These are phyloP conservation scores for Glyptemys insculpta DNA, from an alignment of 2,797 vertebrate genomes.

Conservation along the genomic window DNA sequence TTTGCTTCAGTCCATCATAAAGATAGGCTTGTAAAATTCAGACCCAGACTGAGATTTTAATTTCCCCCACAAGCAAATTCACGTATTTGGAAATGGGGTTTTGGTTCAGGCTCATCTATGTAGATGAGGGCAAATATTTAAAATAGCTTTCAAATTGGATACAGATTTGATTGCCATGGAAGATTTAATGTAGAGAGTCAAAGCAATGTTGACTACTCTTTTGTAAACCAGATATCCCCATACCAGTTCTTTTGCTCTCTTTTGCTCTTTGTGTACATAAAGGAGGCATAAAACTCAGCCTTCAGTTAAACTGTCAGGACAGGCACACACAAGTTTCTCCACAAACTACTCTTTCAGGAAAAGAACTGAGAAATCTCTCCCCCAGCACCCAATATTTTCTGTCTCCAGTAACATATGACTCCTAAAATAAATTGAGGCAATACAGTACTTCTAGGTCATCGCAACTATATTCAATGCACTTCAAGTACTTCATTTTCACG, in stretches of 20 bases:
- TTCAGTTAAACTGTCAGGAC: conserved; percentile 24
- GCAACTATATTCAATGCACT: conserved; percentile 53
- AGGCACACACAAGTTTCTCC: conserved; percentile 49
- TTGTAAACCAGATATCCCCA: neutral
- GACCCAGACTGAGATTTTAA: neutral
- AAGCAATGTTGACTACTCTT: neutral
- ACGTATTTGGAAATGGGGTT: neutral
- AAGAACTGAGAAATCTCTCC: conserved; percentile 45
- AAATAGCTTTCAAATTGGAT: neutral
- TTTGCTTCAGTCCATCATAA: neutral
- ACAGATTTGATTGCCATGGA: neutral
- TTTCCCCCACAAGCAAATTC: neutral
- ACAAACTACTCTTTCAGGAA: neutral
- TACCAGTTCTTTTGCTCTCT: neutral
- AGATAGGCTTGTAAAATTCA: neutral
- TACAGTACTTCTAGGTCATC: conserved; percentile 36
- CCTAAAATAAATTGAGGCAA: conserved; percentile 56
- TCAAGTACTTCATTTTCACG: conserved; percentile 47
- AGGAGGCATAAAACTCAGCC: conserved; percentile 21
- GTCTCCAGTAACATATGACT: conserved; percentile 6
- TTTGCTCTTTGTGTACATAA: neutral
- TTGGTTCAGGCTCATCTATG: neutral
- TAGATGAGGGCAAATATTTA: neutral
- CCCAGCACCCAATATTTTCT: conserved; percentile 34
- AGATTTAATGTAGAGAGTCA: neutral